Percentiles rank a stretch among this genome's conserved stretches.
Conservation (phyloP, 2,888 invertebrate genomes). For the Meiosimyza decipiens region DNA sequence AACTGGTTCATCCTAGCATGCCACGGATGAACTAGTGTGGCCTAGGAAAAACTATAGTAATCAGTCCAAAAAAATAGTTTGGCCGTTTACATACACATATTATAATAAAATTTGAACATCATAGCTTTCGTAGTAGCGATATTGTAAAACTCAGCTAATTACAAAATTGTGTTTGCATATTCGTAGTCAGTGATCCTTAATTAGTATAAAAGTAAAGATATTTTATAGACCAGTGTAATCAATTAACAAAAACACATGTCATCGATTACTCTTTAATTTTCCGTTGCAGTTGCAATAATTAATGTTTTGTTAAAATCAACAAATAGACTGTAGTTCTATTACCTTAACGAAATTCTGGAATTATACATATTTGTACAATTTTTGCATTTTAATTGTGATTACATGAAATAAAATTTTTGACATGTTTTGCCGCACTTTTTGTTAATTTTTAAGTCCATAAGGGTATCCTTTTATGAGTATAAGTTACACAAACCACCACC, state of each 20-base stretch:
- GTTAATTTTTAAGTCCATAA: background rate
- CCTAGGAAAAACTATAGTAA: too few species aligned
- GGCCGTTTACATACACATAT: too few species aligned
- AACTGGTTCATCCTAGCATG: too few species aligned
- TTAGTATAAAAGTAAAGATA: background rate
- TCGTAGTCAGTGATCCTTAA: too few species aligned
- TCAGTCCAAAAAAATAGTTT: too few species aligned
- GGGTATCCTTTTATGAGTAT: background rate
- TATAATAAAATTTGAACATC: too few species aligned
- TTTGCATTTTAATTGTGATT: background rate
- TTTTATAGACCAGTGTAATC: too few species aligned
- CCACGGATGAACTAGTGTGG: too few species aligned
- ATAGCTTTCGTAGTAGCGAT: too few species aligned
- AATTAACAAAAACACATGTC: background rate
- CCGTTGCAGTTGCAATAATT: slow-evolving; percentile 6
- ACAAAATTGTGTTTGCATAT: too few species aligned
- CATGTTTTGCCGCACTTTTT: background rate
- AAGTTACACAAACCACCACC: background rate
- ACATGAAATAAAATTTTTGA: background rate
- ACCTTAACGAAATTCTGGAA: background rate
- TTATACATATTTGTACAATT: too few species aligned
- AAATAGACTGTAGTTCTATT: background rate
- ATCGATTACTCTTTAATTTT: slow-evolving; percentile 19
- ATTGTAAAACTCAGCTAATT: too few species aligned
- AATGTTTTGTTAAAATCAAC: background rate